These are phyloP conservation scores for Crypturellus tataupa DNA, from an alignment of 2,797 vertebrate genomes.

Conservation along the genomic window DNA sequence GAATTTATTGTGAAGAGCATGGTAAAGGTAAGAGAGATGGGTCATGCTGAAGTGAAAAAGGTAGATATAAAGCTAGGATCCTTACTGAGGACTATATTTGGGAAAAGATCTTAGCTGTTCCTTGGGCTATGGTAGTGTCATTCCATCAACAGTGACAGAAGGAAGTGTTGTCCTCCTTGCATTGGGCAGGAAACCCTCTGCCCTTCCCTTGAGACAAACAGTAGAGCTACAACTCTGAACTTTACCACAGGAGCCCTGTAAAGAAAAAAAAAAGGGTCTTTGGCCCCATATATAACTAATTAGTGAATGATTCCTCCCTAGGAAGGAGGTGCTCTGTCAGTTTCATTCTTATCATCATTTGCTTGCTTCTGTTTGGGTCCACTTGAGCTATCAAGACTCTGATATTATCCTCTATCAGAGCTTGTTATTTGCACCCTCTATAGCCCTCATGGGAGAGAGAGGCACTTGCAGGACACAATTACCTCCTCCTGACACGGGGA, in stretches of 20 bases:
- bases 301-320: neutral
- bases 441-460: neutral
- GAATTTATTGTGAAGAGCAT: neutral
- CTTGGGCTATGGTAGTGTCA: neutral
- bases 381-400: neutral
- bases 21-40: neutral
- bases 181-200: neutral
- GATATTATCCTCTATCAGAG: neutral
- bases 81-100: neutral
- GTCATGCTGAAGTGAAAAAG: neutral
- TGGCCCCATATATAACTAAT: neutral
- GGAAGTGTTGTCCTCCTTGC: neutral
- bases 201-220: neutral
- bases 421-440: neutral
- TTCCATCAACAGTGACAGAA: neutral
- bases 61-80: neutral
- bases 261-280: neutral
- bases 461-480: neutral
- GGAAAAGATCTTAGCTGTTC: neutral
- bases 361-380: neutral
- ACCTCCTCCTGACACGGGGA: neutral
- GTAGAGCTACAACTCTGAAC: neutral
- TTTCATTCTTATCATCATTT: neutral
- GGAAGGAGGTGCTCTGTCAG: neutral
- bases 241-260: rapidly evolving